Conservation (phyloP, 2,888 invertebrate species). For the Anarsia innoxiella region DNA sequence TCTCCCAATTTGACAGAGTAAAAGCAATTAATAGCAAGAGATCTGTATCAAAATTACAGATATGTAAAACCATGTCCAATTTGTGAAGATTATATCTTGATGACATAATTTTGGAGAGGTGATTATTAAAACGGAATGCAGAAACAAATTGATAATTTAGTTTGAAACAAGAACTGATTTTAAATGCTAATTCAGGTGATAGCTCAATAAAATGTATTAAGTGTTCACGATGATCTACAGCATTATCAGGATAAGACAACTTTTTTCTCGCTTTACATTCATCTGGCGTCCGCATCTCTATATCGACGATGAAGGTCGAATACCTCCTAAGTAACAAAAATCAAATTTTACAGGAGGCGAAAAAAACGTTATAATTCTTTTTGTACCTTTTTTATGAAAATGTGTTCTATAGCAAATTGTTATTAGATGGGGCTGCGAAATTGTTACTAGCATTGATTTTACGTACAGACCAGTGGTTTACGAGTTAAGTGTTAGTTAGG, state of each 20-base stretch:
- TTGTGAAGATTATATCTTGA: constrained; percentile 10
- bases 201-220: constrained; percentile 19
- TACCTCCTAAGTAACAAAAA: too few species aligned
- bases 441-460: too few species aligned
- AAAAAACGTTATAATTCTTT: too few species aligned
- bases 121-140: too few species aligned
- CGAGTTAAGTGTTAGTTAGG: too few species aligned
- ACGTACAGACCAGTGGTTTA: too few species aligned
- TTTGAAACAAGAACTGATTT: constrained; percentile 40
- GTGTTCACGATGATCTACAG: constrained; percentile 31
- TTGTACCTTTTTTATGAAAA: too few species aligned
- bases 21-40: constrained; percentile 5
- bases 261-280: constrained; percentile 49
- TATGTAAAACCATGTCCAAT: constrained; percentile 10
- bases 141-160: constrained; percentile 25
- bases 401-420: too few species aligned
- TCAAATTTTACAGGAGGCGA: too few species aligned
- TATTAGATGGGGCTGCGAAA: too few species aligned
- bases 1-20: constrained; percentile 3
- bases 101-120: constrained; percentile 22
- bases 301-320: too few species aligned
- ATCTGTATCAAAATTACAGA: constrained; percentile 6
- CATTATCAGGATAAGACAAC: constrained; percentile 31
- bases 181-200: constrained; percentile 35
- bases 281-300: constrained; percentile 57